These are phyloP conservation scores for Sandelia bainsii DNA, from an alignment of 2,797 vertebrate genomes.

Conservation along the genomic window DNA sequence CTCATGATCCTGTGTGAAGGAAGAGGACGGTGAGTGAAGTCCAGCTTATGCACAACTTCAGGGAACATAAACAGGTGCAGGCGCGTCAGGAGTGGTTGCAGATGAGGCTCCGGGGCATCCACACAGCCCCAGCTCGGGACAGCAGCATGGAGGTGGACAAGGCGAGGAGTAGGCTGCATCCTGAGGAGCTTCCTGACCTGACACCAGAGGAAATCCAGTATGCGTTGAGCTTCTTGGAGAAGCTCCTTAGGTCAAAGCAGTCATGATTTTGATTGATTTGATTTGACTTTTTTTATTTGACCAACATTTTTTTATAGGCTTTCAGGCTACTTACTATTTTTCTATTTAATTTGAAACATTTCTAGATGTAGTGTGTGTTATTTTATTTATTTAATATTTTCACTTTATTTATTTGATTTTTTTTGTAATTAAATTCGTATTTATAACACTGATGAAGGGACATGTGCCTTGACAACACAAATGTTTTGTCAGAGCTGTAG, in stretches of 20 bases:
- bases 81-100: slow-evolving; percentile 92
- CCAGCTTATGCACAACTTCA: slow-evolving; percentile 93
- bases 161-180: slow-evolving; percentile 59
- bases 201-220: slow-evolving; percentile 69
- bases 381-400: slow-evolving; percentile 21
- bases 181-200: slow-evolving; percentile 67
- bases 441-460: slow-evolving; percentile 1
- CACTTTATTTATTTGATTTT: slow-evolving; percentile 41
- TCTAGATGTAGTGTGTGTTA: slow-evolving; percentile 5
- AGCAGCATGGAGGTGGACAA: slow-evolving; percentile 60
- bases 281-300: slow-evolving; percentile 30
- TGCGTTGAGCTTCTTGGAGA: slow-evolving; percentile 66
- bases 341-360: slow-evolving; percentile 25
- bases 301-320: not conserved
- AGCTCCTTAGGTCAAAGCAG: slow-evolving; percentile 58
- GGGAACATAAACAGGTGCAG: slow-evolving; percentile 85
- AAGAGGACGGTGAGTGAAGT: slow-evolving; percentile 93
- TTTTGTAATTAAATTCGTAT: slow-evolving; percentile 43
- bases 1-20: slow-evolving; percentile 68
- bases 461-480: slow-evolving; percentile 11
- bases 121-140: slow-evolving; percentile 77
- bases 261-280: slow-evolving; percentile 23
- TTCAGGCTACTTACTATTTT: slow-evolving; percentile 1
- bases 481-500: not conserved
- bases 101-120: slow-evolving; percentile 87